phyloP scores from a whole-genome alignment of 2,888 invertebrate genomes.

The Pristionchus maxplancki region DNA sequence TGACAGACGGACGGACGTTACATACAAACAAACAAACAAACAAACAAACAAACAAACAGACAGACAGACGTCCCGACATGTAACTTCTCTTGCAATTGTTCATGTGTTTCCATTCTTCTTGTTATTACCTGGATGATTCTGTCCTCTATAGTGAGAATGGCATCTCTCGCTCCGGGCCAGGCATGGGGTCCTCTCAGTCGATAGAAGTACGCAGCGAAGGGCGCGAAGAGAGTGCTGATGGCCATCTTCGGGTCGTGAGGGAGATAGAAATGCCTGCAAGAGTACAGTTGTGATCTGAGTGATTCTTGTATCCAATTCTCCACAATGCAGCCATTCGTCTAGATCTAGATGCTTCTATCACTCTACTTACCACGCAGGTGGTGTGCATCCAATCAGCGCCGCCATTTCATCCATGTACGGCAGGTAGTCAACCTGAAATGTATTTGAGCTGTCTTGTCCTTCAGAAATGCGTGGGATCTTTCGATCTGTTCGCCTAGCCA shows the following conservation, averaged over 20 bases:
- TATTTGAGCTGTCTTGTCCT: neutral
- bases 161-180: conserved; percentile 69
- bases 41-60: neutral
- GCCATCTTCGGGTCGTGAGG: conserved; percentile 33
- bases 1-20: too few species aligned
- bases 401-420: conserved; percentile 80
- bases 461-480: neutral
- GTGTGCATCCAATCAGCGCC: conserved; percentile 76
- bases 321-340: too few species aligned
- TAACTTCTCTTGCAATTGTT: too few species aligned
- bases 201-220: conserved; percentile 65
- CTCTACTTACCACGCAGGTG: conserved; percentile 27
- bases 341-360: too few species aligned
- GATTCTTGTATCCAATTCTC: too few species aligned
- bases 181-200: conserved; percentile 65
- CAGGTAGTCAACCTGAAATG: conserved; percentile 77
- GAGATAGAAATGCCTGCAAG: neutral
- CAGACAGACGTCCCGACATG: neutral
- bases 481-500: neutral
- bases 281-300: neutral
- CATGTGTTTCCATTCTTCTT: too few species aligned
- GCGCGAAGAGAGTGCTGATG: conserved; percentile 56
- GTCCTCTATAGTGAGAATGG: conserved; percentile 63
- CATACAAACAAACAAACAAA: neutral
- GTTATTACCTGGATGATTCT: conserved; percentile 57